Evolutionary conservation across 1,140 invertebrate species (phyloP), one percentile per base, ranked within the genome.

Genomic region (Episyrphus balteatus): DNA sequence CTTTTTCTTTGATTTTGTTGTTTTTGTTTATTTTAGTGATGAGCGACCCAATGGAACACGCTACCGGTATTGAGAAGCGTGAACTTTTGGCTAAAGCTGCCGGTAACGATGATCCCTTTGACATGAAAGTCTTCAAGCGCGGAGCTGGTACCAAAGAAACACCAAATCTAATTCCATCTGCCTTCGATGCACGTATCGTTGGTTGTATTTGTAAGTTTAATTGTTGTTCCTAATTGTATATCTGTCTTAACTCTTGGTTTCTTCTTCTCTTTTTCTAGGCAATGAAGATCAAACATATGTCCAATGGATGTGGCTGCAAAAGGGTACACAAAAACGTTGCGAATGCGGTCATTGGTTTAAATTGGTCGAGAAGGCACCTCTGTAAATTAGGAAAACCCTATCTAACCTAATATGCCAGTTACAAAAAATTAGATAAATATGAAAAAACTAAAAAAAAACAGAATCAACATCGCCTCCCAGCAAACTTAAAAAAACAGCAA

Each of bases 311-410:
- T 92, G 90, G 85, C 68, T 98, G 54, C 81, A 95, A 66, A 78
- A 80, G 70, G 92, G 88, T 14, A 78, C 83, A 54, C 82, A 89
- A 33, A 87, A 88, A 58, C 82, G 95, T 51, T 98, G 95, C 62
- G 85, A 86, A 62, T 98, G 94, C 70, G 94, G 94, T 34, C 79
- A 94, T 68, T 99, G 92, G 92, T 98, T 93, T 75, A 92, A 94
- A 73, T 73, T 97, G 52, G 78, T 83, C 34, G 81, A 89, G 58
- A 83, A 79, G 66, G 68, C 73, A 47, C 73, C 77, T 55, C 58
- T 81, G 58, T 84, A 82, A 81, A 61, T 55, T 55, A 26, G 21
- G 21, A 26, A 26, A 26, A 26, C 8, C 21, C 8, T n/a, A n/a
- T n/a, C n/a, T n/a, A n/a, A 26, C 8, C 21, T 26, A 5, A 3